A percentile compares a stretch with the other conserved stretches of the same genome.
Evolutionary conservation across 1,140 invertebrate species (phyloP).

Genomic region (Panonychus citri): DNA sequence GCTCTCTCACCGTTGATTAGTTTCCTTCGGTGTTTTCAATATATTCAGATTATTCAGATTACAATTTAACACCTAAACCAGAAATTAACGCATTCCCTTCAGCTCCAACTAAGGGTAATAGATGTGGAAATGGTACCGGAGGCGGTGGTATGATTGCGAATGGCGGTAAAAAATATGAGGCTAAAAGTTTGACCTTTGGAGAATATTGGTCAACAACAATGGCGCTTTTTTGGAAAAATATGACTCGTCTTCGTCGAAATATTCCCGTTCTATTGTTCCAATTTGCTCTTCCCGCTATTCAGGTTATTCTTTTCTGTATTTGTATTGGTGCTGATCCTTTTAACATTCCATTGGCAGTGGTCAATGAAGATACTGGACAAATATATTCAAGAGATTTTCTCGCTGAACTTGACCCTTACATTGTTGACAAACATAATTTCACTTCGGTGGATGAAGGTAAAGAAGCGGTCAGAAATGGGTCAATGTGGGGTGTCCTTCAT

Average conservation of each 20-base stretch:
- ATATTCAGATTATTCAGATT: slow-evolving; percentile 1
- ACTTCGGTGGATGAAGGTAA: slow-evolving; percentile 35
- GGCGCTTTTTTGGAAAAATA: slow-evolving; percentile 72
- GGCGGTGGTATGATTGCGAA: neutral
- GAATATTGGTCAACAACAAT: slow-evolving; percentile 27
- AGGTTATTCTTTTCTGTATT: slow-evolving; percentile 80
- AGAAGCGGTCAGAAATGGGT: slow-evolving; percentile 40
- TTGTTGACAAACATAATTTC: slow-evolving; percentile 35
- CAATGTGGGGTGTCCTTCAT: slow-evolving; percentile 61
- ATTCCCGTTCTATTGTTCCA: slow-evolving; percentile 50
- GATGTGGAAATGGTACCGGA: neutral
- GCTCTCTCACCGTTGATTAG: neutral
- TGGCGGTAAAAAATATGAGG: neutral
- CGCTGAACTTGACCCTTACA: neutral
- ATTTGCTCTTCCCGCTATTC: slow-evolving; percentile 66
- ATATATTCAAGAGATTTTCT: slow-evolving; percentile 6
- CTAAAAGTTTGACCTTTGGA: neutral
- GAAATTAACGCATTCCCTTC: neutral
- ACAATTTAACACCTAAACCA: neutral
- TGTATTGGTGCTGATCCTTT: slow-evolving; percentile 72
- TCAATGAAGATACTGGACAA: slow-evolving; percentile 24
- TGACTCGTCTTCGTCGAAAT: slow-evolving; percentile 74
- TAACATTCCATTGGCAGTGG: slow-evolving; percentile 53
- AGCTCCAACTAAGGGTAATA: neutral
- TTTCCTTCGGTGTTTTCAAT: slow-evolving; percentile 9